Percentiles rank a stretch among this genome's conserved stretches.
phyloP scores from a whole-genome alignment of 2,113 vertebrate species.

The Aphyosemion australe region DNA sequence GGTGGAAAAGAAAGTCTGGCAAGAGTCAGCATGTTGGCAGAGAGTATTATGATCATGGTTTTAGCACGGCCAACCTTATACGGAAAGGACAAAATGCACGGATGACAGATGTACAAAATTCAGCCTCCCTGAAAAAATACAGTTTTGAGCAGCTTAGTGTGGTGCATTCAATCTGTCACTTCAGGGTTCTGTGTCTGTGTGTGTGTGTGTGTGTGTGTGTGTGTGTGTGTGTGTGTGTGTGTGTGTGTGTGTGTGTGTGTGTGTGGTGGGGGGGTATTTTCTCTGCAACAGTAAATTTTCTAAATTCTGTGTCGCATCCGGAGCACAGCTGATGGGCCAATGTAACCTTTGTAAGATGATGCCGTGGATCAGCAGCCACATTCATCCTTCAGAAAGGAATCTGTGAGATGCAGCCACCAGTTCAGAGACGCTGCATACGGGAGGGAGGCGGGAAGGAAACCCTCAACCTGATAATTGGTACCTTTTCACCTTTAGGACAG shows the following conservation, averaged over 20 bases:
- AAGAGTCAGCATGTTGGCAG: slow-evolving; percentile 20
- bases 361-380: slow-evolving; percentile 3
- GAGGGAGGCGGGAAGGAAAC: neutral
- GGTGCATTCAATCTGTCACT: slow-evolving; percentile 14
- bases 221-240: slow-evolving; percentile 1
- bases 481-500: neutral
- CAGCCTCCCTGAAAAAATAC: slow-evolving; percentile 49
- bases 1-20: neutral
- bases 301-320: slow-evolving; percentile 8
- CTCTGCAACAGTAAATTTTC: slow-evolving; percentile 18
- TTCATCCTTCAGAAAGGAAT: slow-evolving; percentile 1
- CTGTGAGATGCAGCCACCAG: neutral
- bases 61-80: neutral
- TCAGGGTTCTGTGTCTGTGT: slow-evolving; percentile 15
- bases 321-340: slow-evolving; percentile 10
- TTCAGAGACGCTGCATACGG: slow-evolving; percentile 1
- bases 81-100: too few relatives aligned
- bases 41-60: neutral
- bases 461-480: neutral
- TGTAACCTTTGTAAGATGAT: too few relatives aligned
- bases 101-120: neutral
- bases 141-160: slow-evolving; percentile 71
- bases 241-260: slow-evolving; percentile 3
- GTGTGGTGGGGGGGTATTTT: slow-evolving; percentile 24
- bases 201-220: slow-evolving; percentile 11